These are phyloP conservation scores for Allophyes oxyacanthae DNA, from an alignment of 2,888 invertebrate genomes.

Conservation along the genomic window DNA sequence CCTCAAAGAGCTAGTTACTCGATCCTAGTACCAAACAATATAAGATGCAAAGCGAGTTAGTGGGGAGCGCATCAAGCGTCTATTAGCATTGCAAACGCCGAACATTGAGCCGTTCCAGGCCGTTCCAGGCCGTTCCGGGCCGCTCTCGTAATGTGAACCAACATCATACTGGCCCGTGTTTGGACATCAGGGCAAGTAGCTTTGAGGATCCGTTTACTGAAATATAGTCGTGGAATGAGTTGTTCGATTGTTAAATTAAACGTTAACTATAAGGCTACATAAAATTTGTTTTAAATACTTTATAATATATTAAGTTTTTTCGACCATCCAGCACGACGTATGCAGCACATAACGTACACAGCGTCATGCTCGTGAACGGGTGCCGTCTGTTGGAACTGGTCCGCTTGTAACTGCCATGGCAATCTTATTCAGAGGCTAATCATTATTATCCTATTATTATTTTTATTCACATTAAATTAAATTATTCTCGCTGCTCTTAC, in stretches of 20 bases:
- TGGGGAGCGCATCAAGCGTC: slow-evolving; percentile 37
- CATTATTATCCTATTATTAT: too few species aligned
- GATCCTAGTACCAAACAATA: slow-evolving; percentile 44
- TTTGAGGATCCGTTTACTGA: slow-evolving; percentile 9
- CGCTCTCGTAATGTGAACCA: slow-evolving; percentile 22
- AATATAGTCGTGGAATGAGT: neutral
- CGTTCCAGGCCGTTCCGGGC: slow-evolving; percentile 29
- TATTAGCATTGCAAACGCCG: slow-evolving; percentile 61
- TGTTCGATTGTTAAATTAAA: neutral
- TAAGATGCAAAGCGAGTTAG: slow-evolving; percentile 60
- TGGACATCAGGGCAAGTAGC: slow-evolving; percentile 8
- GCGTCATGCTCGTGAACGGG: too few species aligned
- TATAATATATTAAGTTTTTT: too few species aligned
- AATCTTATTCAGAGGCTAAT: too few species aligned
- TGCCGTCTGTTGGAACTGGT: too few species aligned
- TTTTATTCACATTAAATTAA: too few species aligned
- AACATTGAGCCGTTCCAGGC: slow-evolving; percentile 31
- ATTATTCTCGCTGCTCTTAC: too few species aligned
- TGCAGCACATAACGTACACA: too few species aligned
- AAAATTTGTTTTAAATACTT: too few species aligned
- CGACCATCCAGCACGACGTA: too few species aligned
- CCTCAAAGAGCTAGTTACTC: slow-evolving; percentile 45
- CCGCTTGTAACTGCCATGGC: too few species aligned
- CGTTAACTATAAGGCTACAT: too few species aligned
- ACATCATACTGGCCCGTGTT: slow-evolving; percentile 24